These are phyloP conservation scores for Spodoptera litura DNA, from an alignment of 1,140 invertebrate genomes.

Conservation along the genomic window DNA sequence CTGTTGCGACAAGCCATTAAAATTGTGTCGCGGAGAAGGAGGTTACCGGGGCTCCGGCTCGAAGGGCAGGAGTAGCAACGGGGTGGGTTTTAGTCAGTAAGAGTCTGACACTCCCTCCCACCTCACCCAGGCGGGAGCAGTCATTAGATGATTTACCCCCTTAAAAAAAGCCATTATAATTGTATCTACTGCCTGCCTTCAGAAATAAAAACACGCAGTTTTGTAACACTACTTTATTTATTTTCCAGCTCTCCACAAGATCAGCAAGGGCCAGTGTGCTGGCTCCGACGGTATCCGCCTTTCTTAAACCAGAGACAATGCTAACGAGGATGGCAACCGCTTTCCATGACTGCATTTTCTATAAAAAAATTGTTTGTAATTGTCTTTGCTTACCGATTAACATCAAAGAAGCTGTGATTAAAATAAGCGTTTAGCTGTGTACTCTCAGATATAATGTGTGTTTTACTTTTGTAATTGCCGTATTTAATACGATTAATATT, in stretches of 20 bases:
- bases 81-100: no score
- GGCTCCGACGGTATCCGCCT: slow-evolving; percentile 86
- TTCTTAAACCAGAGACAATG: slow-evolving; percentile 70
- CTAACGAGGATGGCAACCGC: slow-evolving; percentile 13
- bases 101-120: no score
- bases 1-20: no score
- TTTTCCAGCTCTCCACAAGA: slow-evolving; percentile 82
- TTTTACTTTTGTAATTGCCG: slow-evolving; percentile 13
- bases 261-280: slow-evolving; percentile 86
- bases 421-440: slow-evolving; percentile 14
- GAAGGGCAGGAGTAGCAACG: no score
- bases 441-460: slow-evolving; percentile 9
- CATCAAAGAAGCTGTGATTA: slow-evolving; percentile 64
- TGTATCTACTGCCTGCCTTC: no score
- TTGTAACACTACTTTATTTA: slow-evolving; percentile 24
- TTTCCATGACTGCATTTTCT: slow-evolving; percentile 38
- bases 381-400: slow-evolving; percentile 26
- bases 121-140: no score
- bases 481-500: background rate
- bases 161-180: no score
- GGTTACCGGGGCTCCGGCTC: no score
- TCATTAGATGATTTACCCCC: no score
- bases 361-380: background rate
- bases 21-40: no score
- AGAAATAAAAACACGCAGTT: no score